Evolutionary conservation across 92 coral and sea anemone genomes (phyloP).

Genomic region (Phymanthus crucifer): DNA sequence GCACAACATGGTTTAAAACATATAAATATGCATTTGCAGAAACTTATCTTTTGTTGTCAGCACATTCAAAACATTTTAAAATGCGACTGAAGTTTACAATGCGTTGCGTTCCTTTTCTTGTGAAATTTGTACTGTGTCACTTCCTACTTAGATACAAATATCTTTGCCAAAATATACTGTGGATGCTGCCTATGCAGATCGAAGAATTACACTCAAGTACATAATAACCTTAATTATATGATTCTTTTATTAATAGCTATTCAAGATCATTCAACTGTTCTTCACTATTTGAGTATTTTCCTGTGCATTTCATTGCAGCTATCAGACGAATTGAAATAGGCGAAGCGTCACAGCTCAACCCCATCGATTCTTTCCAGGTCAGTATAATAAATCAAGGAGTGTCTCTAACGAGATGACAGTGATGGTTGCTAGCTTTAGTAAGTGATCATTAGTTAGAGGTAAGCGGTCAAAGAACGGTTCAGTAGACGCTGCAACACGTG

Average conservation of each 20-base stretch:
- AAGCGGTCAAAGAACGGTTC: not conserved
- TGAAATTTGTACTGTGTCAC: too few relatives aligned
- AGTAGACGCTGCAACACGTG: not conserved
- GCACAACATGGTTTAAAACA: too few relatives aligned
- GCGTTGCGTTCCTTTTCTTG: too few relatives aligned
- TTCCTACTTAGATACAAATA: too few relatives aligned
- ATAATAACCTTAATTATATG: too few relatives aligned
- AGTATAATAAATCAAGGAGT: not conserved
- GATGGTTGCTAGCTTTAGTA: not conserved
- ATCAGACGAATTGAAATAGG: constrained; percentile 7
- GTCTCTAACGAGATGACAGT: not conserved
- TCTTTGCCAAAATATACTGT: too few relatives aligned
- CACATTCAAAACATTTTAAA: too few relatives aligned
- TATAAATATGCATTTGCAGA: too few relatives aligned
- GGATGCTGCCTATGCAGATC: too few relatives aligned
- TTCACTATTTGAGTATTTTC: not conserved
- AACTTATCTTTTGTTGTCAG: too few relatives aligned
- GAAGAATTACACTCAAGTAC: too few relatives aligned
- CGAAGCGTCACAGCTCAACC: not conserved
- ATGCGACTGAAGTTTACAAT: too few relatives aligned
- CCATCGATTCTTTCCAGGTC: not conserved
- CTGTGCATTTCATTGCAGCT: not conserved
- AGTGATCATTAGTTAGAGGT: not conserved
- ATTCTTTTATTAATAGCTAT: not conserved
- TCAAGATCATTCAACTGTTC: not conserved